Conservation (phyloP, 2,888 invertebrate species). For the Lepidocyrtinus sp. region DNA sequence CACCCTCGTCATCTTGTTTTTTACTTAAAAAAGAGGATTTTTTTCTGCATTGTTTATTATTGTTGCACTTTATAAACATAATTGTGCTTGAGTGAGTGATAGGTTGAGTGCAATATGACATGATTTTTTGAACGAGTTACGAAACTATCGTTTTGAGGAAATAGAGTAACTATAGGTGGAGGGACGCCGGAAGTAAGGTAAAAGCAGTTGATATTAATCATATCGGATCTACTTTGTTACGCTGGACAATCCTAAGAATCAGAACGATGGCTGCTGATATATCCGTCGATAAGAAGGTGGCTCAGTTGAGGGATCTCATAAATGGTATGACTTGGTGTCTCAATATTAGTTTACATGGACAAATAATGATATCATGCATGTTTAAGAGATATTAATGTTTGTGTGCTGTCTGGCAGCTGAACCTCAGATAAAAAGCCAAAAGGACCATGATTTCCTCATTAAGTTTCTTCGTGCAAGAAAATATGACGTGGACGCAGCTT, state of each 20-base stretch:
- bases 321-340: slow-evolving; percentile 11
- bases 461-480: slow-evolving; percentile 57
- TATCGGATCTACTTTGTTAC: background rate
- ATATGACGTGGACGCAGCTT: slow-evolving; percentile 49
- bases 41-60: too few species aligned
- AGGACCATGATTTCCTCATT: slow-evolving; percentile 54
- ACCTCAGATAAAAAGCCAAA: slow-evolving; percentile 34
- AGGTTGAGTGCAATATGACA: background rate
- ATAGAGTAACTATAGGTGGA: background rate
- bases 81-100: background rate
- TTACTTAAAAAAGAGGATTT: too few species aligned
- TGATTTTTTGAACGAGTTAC: background rate
- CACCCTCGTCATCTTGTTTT: too few species aligned
- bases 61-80: too few species aligned
- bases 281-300: slow-evolving; percentile 39
- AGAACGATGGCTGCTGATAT: slow-evolving; percentile 33
- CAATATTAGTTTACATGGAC: background rate
- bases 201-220: background rate
- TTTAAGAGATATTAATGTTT: background rate
- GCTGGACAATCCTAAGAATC: background rate
- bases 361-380: background rate
- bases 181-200: background rate
- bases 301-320: slow-evolving; percentile 44
- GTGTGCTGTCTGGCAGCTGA: slow-evolving; percentile 14
- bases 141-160: background rate